These are phyloP conservation scores for Cydia splendana DNA, from an alignment of 1,140 invertebrate genomes.

Conservation along the genomic window DNA sequence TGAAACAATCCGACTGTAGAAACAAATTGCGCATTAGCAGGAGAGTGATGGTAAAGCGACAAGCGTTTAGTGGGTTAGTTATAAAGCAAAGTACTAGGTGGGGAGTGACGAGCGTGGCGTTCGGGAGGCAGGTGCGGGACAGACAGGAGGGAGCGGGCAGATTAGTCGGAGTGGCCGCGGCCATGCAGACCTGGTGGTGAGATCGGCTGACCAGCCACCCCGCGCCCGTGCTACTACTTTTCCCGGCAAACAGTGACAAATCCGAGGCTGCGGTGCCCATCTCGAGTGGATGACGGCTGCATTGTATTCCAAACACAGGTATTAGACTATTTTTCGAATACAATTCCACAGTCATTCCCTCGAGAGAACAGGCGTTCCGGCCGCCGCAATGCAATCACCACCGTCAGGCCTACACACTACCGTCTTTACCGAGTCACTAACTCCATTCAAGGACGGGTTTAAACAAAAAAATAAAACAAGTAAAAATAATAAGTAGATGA, in stretches of 20 bases:
- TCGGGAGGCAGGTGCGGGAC: slow-evolving; percentile 56
- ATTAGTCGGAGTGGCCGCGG: slow-evolving; percentile 68
- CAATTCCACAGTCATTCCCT: slow-evolving; percentile 32
- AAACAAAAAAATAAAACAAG: slow-evolving; percentile 65
- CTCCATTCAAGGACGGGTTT: slow-evolving; percentile 74
- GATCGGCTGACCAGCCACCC: slow-evolving; percentile 62
- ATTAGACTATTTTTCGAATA: neutral
- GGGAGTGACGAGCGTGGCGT: slow-evolving; percentile 56
- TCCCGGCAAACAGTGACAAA: slow-evolving; percentile 43
- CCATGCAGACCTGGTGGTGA: slow-evolving; percentile 75
- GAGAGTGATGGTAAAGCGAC: slow-evolving; percentile 53
- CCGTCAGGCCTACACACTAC: slow-evolving; percentile 79
- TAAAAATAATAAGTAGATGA: slow-evolving; percentile 61
- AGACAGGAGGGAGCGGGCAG: slow-evolving; percentile 44
- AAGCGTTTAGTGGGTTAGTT: slow-evolving; percentile 68
- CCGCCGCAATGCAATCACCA: slow-evolving; percentile 64
- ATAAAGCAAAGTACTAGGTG: slow-evolving; percentile 65
- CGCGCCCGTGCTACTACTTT: slow-evolving; percentile 47
- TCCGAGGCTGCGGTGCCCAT: slow-evolving; percentile 34
- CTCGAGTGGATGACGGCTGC: neutral
- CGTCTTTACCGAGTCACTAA: slow-evolving; percentile 78
- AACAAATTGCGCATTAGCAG: slow-evolving; percentile 23
- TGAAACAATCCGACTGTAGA: neutral
- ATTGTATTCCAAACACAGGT: neutral
- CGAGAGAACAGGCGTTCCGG: slow-evolving; percentile 10